phyloP scores from a whole-genome alignment of 2,797 vertebrate genomes.

The Molossus alvarezi region DNA sequence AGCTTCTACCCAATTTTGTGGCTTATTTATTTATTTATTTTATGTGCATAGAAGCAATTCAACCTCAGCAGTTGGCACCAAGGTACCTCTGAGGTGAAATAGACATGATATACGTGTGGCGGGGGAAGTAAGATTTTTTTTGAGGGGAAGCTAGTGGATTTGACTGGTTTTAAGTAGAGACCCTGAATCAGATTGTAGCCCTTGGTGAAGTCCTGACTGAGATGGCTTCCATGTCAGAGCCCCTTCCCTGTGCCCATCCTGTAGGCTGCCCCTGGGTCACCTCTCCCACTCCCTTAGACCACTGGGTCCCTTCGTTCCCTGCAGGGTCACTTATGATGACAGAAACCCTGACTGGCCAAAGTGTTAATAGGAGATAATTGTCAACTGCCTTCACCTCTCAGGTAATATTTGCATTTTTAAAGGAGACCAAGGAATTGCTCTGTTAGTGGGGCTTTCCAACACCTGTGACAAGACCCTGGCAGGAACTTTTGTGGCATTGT shows the following conservation, averaged over 20 bases:
- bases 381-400: conserved; percentile 57
- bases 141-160: neutral
- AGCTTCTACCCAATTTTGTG: conserved; percentile 39
- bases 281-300: conserved; percentile 36
- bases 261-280: conserved; percentile 29
- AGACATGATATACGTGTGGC: conserved; percentile 10
- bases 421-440: conserved; percentile 46
- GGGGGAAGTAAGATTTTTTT: neutral
- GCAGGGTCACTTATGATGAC: conserved; percentile 15
- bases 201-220: conserved; percentile 75
- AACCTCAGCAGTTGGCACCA: conserved; percentile 63
- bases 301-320: conserved; percentile 53
- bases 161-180: conserved; percentile 65
- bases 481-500: neutral
- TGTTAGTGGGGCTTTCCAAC: conserved; percentile 57
- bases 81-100: conserved; percentile 65
- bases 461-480: conserved; percentile 77
- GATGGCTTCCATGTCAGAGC: conserved; percentile 73
- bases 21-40: neutral
- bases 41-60: conserved; percentile 54
- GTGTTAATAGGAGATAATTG: conserved; percentile 60
- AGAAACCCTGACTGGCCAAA: conserved; percentile 56
- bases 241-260: conserved; percentile 59
- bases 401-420: conserved; percentile 75
- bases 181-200: neutral